A percentile compares a stretch with the other conserved stretches of the same genome.
Evolutionary conservation across 2,113 vertebrate species (phyloP).

Genomic region (Sturnira hondurensis): DNA sequence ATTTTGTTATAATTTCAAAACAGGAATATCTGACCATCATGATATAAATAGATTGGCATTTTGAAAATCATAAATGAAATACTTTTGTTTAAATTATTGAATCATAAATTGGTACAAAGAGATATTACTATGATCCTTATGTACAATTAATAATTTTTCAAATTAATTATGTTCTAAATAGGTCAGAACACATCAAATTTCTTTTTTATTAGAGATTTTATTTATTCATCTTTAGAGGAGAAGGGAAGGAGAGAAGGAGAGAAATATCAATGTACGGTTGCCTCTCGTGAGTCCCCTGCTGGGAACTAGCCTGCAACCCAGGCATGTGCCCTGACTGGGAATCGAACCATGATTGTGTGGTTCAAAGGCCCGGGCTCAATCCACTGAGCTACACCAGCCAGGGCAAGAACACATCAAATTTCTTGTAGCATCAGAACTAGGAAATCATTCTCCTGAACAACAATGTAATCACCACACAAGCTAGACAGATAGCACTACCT

Average conservation of each 20-base stretch:
- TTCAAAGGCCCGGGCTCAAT: no score
- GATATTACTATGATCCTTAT: not conserved
- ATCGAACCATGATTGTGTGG: no score
- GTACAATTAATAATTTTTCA: not conserved
- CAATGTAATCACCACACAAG: not conserved
- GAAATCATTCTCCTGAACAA: not conserved
- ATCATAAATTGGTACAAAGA: not conserved
- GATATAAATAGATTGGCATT: not conserved
- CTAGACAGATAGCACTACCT: not conserved
- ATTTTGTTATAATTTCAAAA: constrained; percentile 4
- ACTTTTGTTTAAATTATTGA: not conserved
- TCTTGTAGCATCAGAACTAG: not conserved
- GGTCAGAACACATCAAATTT: not conserved
- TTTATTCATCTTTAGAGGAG: no score
- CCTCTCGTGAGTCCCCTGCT: no score
- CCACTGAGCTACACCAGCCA: no score
- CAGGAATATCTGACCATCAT: not conserved
- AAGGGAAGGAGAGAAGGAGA: no score
- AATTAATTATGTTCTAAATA: not conserved
- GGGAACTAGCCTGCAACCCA: no score
- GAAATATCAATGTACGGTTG: no score
- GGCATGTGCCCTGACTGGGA: no score
- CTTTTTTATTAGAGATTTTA: no score
- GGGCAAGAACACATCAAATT: not conserved
- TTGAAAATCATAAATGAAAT: not conserved